Base-by-base conservation (phyloP, 1,140 invertebrate species). In the Hormaphis cornu region DNA sequence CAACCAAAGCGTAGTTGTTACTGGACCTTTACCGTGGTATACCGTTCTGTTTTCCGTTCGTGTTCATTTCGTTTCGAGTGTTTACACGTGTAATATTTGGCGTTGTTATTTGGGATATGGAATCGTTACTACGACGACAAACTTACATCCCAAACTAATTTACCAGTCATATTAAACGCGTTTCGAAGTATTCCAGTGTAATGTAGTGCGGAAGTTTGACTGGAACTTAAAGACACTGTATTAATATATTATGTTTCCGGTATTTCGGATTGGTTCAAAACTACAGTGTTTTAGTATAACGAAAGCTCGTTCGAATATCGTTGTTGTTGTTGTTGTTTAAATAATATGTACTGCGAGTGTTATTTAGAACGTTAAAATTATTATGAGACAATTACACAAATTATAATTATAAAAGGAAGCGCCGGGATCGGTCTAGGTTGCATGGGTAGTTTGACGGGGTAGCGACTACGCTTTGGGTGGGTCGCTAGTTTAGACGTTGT, bases 171-270 rank as follows among this genome's bases (percentile, higher is more conserved):
- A 56, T 37, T 56, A 37, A 37, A 37, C 18, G 33, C 20, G n/a
- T 33, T 56, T 56, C 53, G 24, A 37, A 56, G 35, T 37, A 37
- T 26, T 8, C 22, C 12, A 22, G 33, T 37, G 14, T 56, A 56
- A 56, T 56, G 24, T 56, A 56, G 53, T 56, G 20, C 33, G 14
- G 3, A 56, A 56, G 53, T 56, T 56, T 56, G 33, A 56, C 53
- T 22, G 14, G 12, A 37, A 56, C 53, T 56, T 56, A 48, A 20
- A 12, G 1, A 35, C 30, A 12, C 28, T 5, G 18, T 56, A 56
- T 22, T 35, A 56, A 35, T 56, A 56, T n/a, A n/a, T n/a, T n/a
- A n/a, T n/a, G n/a, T 35, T 56, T 56, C 53, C 30, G 10, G 53
- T 14, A 12, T 14, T 10, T 35, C 16, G 30, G 53, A 35, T 56